Evolutionary conservation across 2,113 vertebrate genomes (phyloP).

Genomic region (Amazona guildingii): DNA sequence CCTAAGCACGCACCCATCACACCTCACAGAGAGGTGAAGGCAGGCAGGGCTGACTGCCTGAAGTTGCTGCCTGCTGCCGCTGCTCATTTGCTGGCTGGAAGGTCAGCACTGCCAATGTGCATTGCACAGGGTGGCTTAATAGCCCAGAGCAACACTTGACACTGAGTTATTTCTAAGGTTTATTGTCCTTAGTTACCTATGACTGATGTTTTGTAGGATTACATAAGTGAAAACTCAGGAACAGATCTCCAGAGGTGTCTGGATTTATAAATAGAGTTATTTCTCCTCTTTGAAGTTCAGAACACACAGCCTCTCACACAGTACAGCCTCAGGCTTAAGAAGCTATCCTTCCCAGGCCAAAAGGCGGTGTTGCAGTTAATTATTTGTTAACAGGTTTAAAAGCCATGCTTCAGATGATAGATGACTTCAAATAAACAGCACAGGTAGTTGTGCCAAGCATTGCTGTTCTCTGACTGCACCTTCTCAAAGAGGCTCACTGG

Average conservation of each 20-base stretch:
- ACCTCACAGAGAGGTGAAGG: background rate
- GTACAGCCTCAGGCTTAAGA: background rate
- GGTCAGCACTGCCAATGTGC: background rate
- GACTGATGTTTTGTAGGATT: constrained; percentile 3
- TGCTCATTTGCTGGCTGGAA: background rate
- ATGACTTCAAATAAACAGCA: background rate
- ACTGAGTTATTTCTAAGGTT: background rate
- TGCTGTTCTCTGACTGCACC: background rate
- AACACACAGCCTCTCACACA: background rate
- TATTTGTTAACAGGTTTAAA: constrained; percentile 37
- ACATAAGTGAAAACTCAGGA: constrained; percentile 25
- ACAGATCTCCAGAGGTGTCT: constrained; percentile 18
- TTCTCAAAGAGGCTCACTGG: background rate
- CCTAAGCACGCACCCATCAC: background rate
- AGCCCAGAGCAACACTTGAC: background rate
- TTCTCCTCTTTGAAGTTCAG: constrained; percentile 23
- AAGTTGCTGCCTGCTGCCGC: background rate
- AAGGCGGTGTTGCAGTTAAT: background rate
- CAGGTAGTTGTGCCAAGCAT: background rate
- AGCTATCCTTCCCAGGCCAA: background rate
- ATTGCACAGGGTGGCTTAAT: background rate
- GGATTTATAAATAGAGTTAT: constrained; percentile 33
- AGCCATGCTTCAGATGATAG: background rate
- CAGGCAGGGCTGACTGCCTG: background rate
- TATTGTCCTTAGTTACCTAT: background rate